Evolutionary conservation across 2,888 invertebrate genomes (phyloP), one percentile per base, ranked within the genome.

Genomic region (Panzeria rudis): DNA sequence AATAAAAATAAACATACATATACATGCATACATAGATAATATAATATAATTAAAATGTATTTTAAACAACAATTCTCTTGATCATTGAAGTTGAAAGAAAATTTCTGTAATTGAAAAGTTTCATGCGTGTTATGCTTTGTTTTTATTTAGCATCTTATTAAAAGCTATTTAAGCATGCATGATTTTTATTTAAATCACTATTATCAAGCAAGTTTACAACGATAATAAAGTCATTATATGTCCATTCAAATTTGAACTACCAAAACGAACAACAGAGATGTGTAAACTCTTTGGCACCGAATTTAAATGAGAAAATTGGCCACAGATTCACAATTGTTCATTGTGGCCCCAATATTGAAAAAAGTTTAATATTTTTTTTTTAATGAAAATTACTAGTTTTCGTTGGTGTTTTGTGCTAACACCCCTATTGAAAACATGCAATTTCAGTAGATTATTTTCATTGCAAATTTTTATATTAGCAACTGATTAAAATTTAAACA

Each of bases 21-120:
- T 2, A 13, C 11, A 38, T 50, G 8, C 2, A n/a, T 5, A 44
- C n/a, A 38, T 13, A 38, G 8, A 13, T 38, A 13, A 44, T 15
- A 72, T 0, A 62, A 47, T 25, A 8, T 50, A 38, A 29, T 8
- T 1, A 17, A 44, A 11, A 41, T 8, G 6, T 17, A 8, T 41
- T 17, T 56, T n/a, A 35, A 61, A 73, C 61, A n/a, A 23, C 23
- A 59, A 47, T 17, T 77, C 17, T 20, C 23, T 15, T 50, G 38
- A 25, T 9, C 61, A 69, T 38, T 78, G 29, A 69, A 78, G 59
- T 61, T 7, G 47, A 68, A 68, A 61, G 66, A 69, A 78, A 78
- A 75, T 71, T 1, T 23, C 0, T 61, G 38, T 29, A 59, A 72
- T 71, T 47, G 20, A 32, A 83, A 56, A 72, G n/a, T 44, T 25